Base-by-base conservation (phyloP, 2,113 vertebrate genomes). In the Columbina picui region DNA sequence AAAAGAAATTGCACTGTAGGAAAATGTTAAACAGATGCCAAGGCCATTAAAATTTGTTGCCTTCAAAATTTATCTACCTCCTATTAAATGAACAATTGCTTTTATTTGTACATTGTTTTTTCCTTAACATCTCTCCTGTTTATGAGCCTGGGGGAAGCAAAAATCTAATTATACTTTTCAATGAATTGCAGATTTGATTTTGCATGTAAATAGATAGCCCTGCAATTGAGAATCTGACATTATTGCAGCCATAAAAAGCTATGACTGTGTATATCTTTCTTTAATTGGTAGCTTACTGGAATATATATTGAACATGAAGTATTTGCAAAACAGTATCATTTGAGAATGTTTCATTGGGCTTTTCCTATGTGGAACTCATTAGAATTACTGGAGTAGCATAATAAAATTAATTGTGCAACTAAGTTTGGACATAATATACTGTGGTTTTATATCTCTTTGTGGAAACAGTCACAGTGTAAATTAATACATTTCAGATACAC, bases 91-190 rank as follows among this genome's bases (percentile, higher is more conserved):
- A 94, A 53, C 68, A 78, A 77, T 91, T 87, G 65, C 29, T 79
- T 95, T 91, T 95, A 89, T 96, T 94, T 89, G 41, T 81, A 56
- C 87, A 67, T 83, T 84, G 22, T 89, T 95, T 61, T 95, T 87
- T 84, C 84, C 88, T 78, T 39, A 94, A 65, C 5, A 45, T 91
- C 21, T 82, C 39, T 68, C 39, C 76, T 89, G 10, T 89, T 93
- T 82, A 82, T 57, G 55, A 91, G 81, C 61, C 41, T 76, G 57
- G 26, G 38, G 57, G 76, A 81, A 81, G 30, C 21, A 78, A 74
- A 59, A 47, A 75, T 63, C 53, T 86, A 76, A 90, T 80, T 61
- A 82, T 30, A 64, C 8, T 73, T 87, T 65, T 47, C 39, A 94
- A 39, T 96, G 68, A 94, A 68, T 52, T 85, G 71, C 18, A 36